Conservation (phyloP, 2,113 vertebrate species). For the Melanerpes formicivorus region DNA sequence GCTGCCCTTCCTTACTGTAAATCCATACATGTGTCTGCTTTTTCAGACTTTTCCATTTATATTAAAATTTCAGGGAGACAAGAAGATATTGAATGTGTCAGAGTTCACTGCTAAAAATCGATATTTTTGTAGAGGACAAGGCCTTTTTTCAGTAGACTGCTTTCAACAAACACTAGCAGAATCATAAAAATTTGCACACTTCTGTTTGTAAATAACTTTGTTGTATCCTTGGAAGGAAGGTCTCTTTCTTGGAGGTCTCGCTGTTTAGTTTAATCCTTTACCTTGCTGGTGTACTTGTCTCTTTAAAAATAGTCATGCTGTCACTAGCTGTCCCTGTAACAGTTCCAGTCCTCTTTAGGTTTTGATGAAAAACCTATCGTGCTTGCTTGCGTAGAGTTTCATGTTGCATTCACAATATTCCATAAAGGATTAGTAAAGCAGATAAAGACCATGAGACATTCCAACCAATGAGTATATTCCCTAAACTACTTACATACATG, state of each 20-base stretch:
- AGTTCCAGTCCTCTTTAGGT: background rate
- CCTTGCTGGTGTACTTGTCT: background rate
- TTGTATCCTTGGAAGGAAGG: background rate
- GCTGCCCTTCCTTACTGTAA: background rate
- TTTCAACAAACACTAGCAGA: background rate
- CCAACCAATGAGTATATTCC: background rate
- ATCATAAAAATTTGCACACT: background rate
- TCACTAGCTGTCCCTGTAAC: background rate
- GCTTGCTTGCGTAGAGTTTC: background rate
- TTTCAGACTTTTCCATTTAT: constrained; percentile 18
- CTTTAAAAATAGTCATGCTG: background rate
- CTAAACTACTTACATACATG: background rate
- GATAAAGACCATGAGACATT: background rate
- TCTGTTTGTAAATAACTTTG: background rate
- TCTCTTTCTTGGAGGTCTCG: background rate
- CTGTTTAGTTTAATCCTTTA: background rate
- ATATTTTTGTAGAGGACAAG: background rate
- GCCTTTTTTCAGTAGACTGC: background rate
- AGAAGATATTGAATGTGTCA: background rate
- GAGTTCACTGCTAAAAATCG: background rate
- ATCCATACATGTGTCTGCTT: background rate
- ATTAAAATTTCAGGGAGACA: constrained; percentile 17
- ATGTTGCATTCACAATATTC: background rate
- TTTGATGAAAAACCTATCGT: constrained; percentile 3
- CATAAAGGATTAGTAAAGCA: constrained; percentile 4